phyloP scores from a whole-genome alignment of 1,140 invertebrate species.

The Musca vetustissima region DNA sequence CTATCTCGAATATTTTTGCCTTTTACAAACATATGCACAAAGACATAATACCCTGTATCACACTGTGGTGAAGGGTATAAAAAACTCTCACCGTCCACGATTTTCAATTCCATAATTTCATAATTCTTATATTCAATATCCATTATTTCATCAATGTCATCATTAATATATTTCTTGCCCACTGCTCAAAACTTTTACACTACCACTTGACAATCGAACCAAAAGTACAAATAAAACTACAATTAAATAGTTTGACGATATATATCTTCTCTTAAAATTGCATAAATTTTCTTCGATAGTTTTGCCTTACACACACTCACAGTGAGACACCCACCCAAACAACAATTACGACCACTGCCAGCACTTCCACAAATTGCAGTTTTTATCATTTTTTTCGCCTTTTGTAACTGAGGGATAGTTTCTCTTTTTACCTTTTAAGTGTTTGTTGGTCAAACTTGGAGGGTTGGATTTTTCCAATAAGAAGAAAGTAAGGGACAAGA shows the following conservation, averaged over 20 bases:
- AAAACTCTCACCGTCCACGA: too few relatives aligned
- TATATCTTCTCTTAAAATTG: slow-evolving; percentile 6
- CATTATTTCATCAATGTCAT: too few relatives aligned
- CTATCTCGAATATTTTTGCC: too few relatives aligned
- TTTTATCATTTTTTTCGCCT: not conserved
- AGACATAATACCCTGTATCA: too few relatives aligned
- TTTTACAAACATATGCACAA: too few relatives aligned
- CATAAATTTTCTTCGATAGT: slow-evolving; percentile 16
- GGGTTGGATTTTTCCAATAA: too few relatives aligned
- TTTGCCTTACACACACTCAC: not conserved
- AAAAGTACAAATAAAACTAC: not conserved
- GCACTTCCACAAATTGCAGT: not conserved
- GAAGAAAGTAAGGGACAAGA: not conserved
- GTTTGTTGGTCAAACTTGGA: not conserved
- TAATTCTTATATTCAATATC: too few relatives aligned
- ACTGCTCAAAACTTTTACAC: slow-evolving; percentile 3
- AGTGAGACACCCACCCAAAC: not conserved
- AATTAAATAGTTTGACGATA: slow-evolving; percentile 12
- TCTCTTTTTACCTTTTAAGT: not conserved
- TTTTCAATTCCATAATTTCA: too few relatives aligned
- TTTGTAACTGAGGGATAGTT: not conserved
- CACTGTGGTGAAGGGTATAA: too few relatives aligned
- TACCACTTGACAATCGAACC: slow-evolving; percentile 11
- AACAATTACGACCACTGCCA: too few relatives aligned
- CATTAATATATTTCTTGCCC: too few relatives aligned